Evolutionary conservation across 2,888 invertebrate genomes (phyloP).

Genomic region (Hirtodrosophila alboralis): DNA sequence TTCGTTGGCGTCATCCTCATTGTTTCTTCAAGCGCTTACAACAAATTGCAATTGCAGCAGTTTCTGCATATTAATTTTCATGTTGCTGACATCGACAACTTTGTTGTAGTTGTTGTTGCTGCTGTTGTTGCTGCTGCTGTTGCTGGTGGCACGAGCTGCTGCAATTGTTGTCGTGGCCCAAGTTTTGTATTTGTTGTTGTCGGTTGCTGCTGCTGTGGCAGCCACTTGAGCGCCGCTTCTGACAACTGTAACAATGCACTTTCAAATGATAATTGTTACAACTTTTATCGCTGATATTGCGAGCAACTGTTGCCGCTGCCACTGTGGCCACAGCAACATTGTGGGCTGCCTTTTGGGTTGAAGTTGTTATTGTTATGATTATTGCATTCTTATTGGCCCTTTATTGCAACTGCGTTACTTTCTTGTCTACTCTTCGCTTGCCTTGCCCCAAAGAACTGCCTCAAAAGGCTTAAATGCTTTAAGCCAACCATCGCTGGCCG

Average conservation of each 20-base stretch:
- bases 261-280: constrained; percentile 79
- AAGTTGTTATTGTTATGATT: constrained; percentile 68
- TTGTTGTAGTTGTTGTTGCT: constrained; percentile 12
- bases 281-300: constrained; percentile 76
- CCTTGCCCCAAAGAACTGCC: constrained; percentile 1
- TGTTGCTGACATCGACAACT: constrained; percentile 45
- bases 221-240: constrained; percentile 62
- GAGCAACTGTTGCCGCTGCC: constrained; percentile 60
- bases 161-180: constrained; percentile 33
- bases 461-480: constrained; percentile 34
- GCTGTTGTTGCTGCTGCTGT: constrained; percentile 15
- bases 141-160: constrained; percentile 55
- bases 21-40: constrained; percentile 65
- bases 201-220: constrained; percentile 29
- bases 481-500: constrained; percentile 11
- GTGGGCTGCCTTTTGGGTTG: constrained; percentile 40
- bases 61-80: constrained; percentile 75
- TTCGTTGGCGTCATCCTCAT: constrained; percentile 53
- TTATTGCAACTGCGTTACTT: constrained; percentile 65
- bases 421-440: constrained; percentile 43
- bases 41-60: constrained; percentile 76
- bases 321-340: constrained; percentile 37
- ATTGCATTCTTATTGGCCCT: constrained; percentile 75
- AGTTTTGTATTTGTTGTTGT: constrained; percentile 18
- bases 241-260: constrained; percentile 77